Conservation (phyloP, 2,797 vertebrate species). For the Neosilurus hyrtlii region DNA sequence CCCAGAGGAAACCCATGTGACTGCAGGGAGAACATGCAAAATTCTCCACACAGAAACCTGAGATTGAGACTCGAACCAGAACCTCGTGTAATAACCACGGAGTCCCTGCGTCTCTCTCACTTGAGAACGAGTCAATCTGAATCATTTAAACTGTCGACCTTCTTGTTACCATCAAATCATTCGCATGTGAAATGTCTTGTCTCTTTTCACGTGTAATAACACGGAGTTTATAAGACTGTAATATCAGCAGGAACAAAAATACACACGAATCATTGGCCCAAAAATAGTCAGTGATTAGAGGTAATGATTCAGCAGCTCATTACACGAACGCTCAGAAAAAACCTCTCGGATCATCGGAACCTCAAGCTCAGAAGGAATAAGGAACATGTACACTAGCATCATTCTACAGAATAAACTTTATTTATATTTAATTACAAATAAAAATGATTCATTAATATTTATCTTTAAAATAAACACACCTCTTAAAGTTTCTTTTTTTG, state of each 20-base stretch:
- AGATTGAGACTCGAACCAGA: no score
- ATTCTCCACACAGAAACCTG: no score
- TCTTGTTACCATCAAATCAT: background rate
- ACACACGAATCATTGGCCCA: background rate
- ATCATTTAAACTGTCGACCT: no score
- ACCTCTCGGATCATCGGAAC: no score
- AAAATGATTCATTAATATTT: background rate
- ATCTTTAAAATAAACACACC: background rate
- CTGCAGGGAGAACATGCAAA: no score
- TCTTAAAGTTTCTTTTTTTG: no score
- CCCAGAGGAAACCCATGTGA: no score
- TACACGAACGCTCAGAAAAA: background rate
- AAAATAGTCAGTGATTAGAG: constrained; percentile 14
- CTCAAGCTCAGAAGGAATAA: background rate
- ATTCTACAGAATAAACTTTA: background rate
- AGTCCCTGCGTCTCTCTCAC: no score
- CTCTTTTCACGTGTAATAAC: background rate
- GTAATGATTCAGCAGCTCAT: background rate
- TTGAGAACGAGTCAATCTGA: background rate
- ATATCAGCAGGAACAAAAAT: constrained; percentile 7
- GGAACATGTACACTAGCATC: no score
- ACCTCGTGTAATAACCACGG: no score
- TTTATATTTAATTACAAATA: background rate
- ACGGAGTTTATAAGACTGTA: background rate
- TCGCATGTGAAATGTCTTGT: background rate